These are phyloP conservation scores for Anabacerthia variegaticeps DNA, from an alignment of 2,797 vertebrate species.

Conservation along the genomic window DNA sequence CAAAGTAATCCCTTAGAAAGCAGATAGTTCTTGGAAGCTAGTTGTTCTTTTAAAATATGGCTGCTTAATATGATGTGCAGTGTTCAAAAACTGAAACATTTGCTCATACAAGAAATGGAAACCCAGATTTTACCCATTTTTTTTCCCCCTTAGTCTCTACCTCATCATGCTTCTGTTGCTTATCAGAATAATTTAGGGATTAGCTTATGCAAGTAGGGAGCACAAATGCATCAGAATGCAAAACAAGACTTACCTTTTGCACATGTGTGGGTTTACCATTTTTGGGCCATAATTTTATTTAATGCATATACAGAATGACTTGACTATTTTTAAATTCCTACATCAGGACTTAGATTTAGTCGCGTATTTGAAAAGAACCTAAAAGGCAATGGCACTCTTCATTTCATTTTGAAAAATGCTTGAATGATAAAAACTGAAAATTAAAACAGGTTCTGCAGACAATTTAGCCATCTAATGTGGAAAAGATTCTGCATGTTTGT, in stretches of 20 bases:
- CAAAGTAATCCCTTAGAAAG: neutral
- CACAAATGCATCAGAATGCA: neutral
- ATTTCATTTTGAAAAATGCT: neutral
- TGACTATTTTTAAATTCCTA: neutral
- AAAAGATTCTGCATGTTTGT: neutral
- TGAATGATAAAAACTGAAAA: neutral
- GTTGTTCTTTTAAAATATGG: neutral
- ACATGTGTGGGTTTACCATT: neutral
- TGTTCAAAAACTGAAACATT: neutral
- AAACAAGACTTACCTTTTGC: neutral
- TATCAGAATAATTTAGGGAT: neutral
- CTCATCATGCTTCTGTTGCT: neutral
- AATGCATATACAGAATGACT: neutral
- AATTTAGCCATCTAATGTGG: neutral
- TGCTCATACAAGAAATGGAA: neutral
- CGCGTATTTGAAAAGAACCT: neutral
- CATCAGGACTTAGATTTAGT: neutral
- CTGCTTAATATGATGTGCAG: neutral
- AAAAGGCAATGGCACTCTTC: accelerated
- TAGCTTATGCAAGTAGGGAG: neutral
- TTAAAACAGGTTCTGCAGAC: neutral
- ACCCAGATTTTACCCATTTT: neutral
- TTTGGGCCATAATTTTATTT: neutral
- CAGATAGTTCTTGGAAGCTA: neutral
- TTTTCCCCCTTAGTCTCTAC: accelerated